Percentiles rank a stretch among this genome's conserved stretches.
phyloP scores from a whole-genome alignment of 2,888 invertebrate genomes.

The Teinopalpus imperialis region DNA sequence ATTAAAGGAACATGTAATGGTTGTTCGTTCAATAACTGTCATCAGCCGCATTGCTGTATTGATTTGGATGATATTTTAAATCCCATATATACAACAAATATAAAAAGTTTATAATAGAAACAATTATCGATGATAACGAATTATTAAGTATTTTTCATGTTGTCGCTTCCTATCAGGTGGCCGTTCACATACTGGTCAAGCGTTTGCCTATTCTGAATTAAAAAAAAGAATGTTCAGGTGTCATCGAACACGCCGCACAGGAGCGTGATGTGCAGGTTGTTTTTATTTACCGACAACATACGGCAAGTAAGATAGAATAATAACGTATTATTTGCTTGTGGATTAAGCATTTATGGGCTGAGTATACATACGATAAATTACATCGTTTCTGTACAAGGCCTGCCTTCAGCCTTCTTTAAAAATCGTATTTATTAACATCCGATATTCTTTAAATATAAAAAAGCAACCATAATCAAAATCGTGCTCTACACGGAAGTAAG shows the following conservation, averaged over 20 bases:
- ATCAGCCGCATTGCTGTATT: not conserved
- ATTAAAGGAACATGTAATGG: not conserved
- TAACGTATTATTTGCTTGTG: not conserved
- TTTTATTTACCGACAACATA: not conserved
- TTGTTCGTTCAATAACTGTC: not conserved
- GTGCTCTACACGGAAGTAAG: no score
- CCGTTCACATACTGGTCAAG: no score
- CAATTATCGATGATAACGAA: not conserved
- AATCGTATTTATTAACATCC: not conserved
- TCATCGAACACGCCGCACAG: not conserved
- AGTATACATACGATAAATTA: no score
- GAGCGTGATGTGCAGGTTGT: not conserved
- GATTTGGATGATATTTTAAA: not conserved
- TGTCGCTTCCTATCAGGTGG: not conserved
- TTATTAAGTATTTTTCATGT: not conserved
- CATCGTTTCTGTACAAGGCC: not conserved
- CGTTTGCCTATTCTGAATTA: slow-evolving; percentile 1
- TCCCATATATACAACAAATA: not conserved
- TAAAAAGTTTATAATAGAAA: not conserved
- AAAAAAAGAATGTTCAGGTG: not conserved
- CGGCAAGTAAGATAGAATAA: not conserved
- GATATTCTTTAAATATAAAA: no score
- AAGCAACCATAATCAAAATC: no score
- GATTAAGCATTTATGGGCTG: not conserved
- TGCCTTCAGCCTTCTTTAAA: no score